A percentile compares a stretch with the other conserved stretches of the same genome.
phyloP scores from a whole-genome alignment of 2,113 vertebrate species.

The Agelaius tricolor region DNA sequence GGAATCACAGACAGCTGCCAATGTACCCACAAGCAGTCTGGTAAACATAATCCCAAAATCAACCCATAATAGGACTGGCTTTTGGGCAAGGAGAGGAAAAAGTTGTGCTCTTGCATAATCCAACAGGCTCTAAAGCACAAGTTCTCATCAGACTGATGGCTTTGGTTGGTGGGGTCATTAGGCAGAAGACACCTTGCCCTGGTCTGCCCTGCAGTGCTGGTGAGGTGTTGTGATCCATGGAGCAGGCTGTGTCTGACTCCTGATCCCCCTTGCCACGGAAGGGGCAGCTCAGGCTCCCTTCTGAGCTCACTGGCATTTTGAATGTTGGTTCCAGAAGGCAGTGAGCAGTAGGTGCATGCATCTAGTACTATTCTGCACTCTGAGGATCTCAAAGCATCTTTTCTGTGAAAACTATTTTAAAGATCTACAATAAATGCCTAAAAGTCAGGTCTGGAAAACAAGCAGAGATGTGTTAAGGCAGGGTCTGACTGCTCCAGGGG shows the following conservation, averaged over 20 bases:
- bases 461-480: neutral
- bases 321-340: neutral
- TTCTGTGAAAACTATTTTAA: neutral
- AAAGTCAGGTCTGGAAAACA: neutral
- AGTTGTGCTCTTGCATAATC: neutral
- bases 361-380: neutral
- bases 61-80: neutral
- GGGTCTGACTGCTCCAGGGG: neutral
- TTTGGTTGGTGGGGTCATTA: neutral
- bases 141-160: neutral
- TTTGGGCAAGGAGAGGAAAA: neutral
- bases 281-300: neutral
- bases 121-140: neutral
- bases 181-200: neutral
- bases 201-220: neutral
- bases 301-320: neutral
- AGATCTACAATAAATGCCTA: neutral
- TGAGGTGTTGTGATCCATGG: neutral
- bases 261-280: neutral
- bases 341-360: neutral
- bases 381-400: neutral
- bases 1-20: neutral
- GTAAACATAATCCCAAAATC: neutral
- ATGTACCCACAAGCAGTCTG: neutral
- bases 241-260: accelerated